These are phyloP conservation scores for Platyrinchus mystaceus DNA, from an alignment of 2,797 vertebrate genomes.

Conservation along the genomic window DNA sequence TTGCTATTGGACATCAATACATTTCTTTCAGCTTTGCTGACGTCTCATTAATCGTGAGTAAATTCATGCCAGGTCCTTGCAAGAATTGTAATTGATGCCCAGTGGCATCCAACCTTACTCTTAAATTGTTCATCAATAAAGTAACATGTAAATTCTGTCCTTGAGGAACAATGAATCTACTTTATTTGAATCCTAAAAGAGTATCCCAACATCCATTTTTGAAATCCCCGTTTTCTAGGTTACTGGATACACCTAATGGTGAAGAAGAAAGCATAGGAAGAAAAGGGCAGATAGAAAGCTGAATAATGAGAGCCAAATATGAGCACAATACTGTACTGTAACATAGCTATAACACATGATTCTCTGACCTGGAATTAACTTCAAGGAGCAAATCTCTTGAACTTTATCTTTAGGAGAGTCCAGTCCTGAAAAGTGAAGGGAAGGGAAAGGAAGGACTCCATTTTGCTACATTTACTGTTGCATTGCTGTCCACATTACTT, in stretches of 20 bases:
- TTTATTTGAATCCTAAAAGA: background rate
- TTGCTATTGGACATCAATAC: conserved; percentile 76
- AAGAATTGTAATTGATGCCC: conserved; percentile 66
- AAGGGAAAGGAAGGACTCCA: background rate
- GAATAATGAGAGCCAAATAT: background rate
- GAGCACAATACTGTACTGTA: background rate
- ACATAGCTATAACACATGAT: background rate
- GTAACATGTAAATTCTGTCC: conserved; percentile 60
- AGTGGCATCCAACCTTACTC: conserved; percentile 45
- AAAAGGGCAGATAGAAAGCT: background rate
- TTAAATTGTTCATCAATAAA: conserved; percentile 73
- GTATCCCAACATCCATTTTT: background rate
- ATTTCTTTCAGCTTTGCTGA: conserved; percentile 67
- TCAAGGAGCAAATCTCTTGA: background rate
- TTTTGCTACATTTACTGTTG: background rate
- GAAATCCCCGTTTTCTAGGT: background rate
- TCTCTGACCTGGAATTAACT: background rate
- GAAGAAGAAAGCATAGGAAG: background rate
- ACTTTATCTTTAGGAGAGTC: background rate
- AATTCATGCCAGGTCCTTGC: conserved; percentile 59
- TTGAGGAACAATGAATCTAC: conserved; percentile 39
- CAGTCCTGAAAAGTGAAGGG: background rate
- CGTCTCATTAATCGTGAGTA: conserved; percentile 72
- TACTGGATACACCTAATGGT: background rate
- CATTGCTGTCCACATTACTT: background rate